These are phyloP conservation scores for Dastarcus helophoroides DNA, from an alignment of 2,888 invertebrate genomes.

Conservation along the genomic window DNA sequence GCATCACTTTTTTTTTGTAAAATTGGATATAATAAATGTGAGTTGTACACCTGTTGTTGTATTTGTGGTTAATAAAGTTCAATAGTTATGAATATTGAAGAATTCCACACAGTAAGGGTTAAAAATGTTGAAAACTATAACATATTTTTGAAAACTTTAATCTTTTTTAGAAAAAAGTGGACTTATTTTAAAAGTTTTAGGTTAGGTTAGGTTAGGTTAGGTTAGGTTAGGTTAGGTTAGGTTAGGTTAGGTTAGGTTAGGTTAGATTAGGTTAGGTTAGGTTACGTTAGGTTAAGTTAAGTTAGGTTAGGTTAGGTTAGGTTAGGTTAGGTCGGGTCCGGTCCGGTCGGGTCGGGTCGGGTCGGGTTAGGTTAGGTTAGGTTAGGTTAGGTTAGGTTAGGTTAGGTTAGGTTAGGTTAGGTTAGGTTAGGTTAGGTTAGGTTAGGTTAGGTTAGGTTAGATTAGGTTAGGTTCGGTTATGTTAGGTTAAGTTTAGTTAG, in stretches of 20 bases:
- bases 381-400: constrained; percentile 15
- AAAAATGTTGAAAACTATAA: too few species aligned
- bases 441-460: constrained; percentile 13
- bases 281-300: constrained; percentile 15
- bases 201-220: constrained; percentile 14
- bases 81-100: too few species aligned
- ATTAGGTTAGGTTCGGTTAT: constrained; percentile 2
- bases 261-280: constrained; percentile 12
- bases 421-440: constrained; percentile 14
- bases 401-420: constrained; percentile 15
- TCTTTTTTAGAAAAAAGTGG: too few species aligned
- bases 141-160: too few species aligned
- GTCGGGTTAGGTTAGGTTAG: constrained; percentile 15
- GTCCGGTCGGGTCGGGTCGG: constrained; percentile 15
- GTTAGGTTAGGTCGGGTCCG: constrained; percentile 16
- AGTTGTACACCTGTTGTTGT: too few species aligned
- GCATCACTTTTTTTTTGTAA: too few species aligned
- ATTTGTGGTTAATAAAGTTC: too few species aligned
- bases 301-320: constrained; percentile 14
- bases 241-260: constrained; percentile 12
- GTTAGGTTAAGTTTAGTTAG: constrained; percentile 3
- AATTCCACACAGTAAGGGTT: too few species aligned
- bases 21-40: too few species aligned
- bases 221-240: constrained; percentile 13
- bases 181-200: constrained; percentile 7